Base-by-base conservation (phyloP, 2,113 vertebrate species). In the Pteropus alecto region DNA sequence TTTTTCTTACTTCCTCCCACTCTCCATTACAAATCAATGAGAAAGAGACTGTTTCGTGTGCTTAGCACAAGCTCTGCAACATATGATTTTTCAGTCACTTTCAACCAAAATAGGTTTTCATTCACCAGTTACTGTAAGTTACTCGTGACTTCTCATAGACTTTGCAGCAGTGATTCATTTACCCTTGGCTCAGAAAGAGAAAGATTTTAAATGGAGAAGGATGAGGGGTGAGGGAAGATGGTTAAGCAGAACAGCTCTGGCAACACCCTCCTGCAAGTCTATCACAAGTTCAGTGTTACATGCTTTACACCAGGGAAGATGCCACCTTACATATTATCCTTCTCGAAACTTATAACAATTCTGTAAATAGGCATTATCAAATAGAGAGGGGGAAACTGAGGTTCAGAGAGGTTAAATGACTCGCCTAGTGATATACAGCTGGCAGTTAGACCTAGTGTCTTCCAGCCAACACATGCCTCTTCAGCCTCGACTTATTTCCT, bases 41-140 rank as follows among this genome's bases (percentile, higher is more conserved):
- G 67, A n/a, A 94, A 14, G 65, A 65, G 48, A 18, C n/a, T 9
- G 5, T 24, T 13, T 8, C 0, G 0, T 16, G 6, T 5, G 54
- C 68, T 61, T 1, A n/a, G 84, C 54, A 6, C 61, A 2, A 2
- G 43, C 71, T 60, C 8, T 5, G 22, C 16, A 15, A 60, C 77
- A 12, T 18, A 51, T 24, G 81, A n/a, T 9, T 73, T 51, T 82
- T 87, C 48, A 79, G 78, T 90, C 58, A 76, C n/a, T 90, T 26
- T 74, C 46, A 58, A 68, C 56, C 6, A 6, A 76, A 79, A 58
- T 56, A n/a, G 82, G 54, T 89, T 96, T 82, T 93, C 91, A 95
- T 93, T 94, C 86, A 76, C 83, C n/a, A 48, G 30, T 60, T 63
- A 33, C 73, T 63, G 2, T 26, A 46, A 26, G 46, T 68, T 89